A percentile compares a stretch with the other conserved stretches of the same genome.
Evolutionary conservation across 2,888 invertebrate genomes (phyloP).

Genomic region (Pandemis cinnamomeana): DNA sequence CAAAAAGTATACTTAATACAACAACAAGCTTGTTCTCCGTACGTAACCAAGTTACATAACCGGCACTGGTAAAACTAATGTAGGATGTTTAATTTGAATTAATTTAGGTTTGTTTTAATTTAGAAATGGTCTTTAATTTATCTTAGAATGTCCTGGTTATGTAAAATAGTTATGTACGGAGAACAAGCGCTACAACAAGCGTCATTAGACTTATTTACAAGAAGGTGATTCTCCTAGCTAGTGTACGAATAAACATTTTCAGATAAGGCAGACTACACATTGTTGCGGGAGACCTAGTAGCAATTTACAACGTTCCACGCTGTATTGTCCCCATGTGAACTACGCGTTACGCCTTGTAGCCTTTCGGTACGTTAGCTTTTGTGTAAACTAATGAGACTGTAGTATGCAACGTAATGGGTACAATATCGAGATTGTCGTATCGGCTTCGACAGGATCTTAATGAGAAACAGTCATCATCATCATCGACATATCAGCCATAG

Average conservation of each 20-base stretch:
- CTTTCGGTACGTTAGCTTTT: constrained; percentile 16
- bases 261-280: neutral
- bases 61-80: too few relatives aligned
- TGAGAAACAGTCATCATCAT: neutral
- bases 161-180: too few relatives aligned
- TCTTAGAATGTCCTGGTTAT: too few relatives aligned
- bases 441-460: constrained; percentile 1
- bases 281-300: neutral
- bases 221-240: neutral
- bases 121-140: too few relatives aligned
- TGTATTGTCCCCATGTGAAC: constrained; percentile 16
- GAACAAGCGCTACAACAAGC: neutral
- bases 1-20: too few relatives aligned
- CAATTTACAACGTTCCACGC: constrained; percentile 20
- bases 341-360: constrained; percentile 19
- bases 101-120: too few relatives aligned
- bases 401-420: neutral
- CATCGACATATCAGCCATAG: too few relatives aligned
- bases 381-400: constrained; percentile 18
- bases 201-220: neutral
- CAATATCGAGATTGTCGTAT: constrained; percentile 8
- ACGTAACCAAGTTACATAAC: too few relatives aligned
- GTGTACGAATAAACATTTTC: constrained; percentile 4
- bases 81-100: too few relatives aligned
- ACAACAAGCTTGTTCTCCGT: too few relatives aligned